These are phyloP conservation scores for Stictocephala bisonia DNA, from an alignment of 2,888 invertebrate species.

Conservation along the genomic window DNA sequence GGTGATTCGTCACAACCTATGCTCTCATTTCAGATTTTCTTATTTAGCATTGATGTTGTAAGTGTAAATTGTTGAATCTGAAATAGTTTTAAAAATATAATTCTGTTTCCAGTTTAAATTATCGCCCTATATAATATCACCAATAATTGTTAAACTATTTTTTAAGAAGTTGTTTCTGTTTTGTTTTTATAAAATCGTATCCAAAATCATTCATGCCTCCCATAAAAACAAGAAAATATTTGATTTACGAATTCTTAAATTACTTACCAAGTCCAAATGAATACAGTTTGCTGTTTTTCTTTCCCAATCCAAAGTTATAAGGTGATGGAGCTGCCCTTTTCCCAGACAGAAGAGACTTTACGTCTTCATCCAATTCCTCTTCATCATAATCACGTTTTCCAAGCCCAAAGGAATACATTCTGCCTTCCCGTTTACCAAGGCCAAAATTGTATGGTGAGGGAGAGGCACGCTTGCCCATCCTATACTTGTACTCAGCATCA, in stretches of 20 bases:
- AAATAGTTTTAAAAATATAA: no score
- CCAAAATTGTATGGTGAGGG: constrained; percentile 62
- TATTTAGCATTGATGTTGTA: no score
- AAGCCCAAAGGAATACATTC: constrained; percentile 52
- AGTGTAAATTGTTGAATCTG: no score
- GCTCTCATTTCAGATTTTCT: no score
- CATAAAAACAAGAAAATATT: no score
- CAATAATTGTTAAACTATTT: no score
- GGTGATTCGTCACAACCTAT: no score
- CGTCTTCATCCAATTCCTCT: constrained; percentile 11
- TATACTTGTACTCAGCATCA: constrained; percentile 66
- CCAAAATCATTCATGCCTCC: no score
- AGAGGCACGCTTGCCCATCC: constrained; percentile 68
- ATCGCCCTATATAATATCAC: no score
- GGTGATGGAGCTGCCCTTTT: constrained; percentile 58
- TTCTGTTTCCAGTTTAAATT: no score
- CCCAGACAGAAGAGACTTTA: constrained; percentile 1
- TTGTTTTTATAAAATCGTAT: no score
- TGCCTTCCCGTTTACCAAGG: constrained; percentile 53
- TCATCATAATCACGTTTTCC: constrained; percentile 47
- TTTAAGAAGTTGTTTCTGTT: no score
- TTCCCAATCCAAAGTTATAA: constrained; percentile 71
- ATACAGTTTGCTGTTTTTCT: constrained; percentile 60
- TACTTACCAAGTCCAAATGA: constrained; percentile 52
- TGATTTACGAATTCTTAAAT: not conserved